Evolutionary conservation across 2,797 vertebrate genomes (phyloP).

Genomic region (Eulemur mongoz): DNA sequence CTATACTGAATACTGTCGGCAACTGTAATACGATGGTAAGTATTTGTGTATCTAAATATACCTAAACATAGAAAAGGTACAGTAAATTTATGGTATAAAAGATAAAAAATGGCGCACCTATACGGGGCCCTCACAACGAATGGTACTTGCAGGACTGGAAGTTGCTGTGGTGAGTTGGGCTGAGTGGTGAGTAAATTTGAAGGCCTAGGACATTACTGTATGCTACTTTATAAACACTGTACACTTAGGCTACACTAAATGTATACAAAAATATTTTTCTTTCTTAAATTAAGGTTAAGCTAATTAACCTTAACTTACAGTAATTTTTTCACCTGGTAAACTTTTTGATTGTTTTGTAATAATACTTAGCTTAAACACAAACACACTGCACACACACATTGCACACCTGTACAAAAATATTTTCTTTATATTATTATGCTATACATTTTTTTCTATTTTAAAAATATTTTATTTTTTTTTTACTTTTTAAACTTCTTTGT

Average conservation of each 20-base stretch:
- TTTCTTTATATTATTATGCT: not conserved
- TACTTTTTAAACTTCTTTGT: not conserved
- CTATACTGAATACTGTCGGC: not conserved
- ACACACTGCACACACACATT: not conserved
- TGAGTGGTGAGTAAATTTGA: not conserved
- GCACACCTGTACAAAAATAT: not conserved
- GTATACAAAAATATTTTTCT: not conserved
- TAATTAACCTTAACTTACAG: not conserved
- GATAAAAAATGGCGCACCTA: not conserved
- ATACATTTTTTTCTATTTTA: not conserved
- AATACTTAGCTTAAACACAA: not conserved
- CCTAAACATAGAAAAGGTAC: not conserved
- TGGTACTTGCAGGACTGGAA: not conserved
- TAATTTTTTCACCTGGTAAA: not conserved
- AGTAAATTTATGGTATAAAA: not conserved
- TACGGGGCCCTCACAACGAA: not conserved
- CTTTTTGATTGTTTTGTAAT: not conserved
- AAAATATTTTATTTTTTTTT: not conserved
- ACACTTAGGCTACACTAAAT: not conserved
- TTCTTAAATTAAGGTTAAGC: not conserved
- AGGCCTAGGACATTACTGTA: not conserved
- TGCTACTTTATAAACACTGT: not conserved
- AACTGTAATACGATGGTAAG: not conserved
- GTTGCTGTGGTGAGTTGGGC: not conserved
- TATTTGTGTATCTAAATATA: not conserved